Conservation (phyloP, 64 coral and sea anemone genomes). For the Acropora yongei region DNA sequence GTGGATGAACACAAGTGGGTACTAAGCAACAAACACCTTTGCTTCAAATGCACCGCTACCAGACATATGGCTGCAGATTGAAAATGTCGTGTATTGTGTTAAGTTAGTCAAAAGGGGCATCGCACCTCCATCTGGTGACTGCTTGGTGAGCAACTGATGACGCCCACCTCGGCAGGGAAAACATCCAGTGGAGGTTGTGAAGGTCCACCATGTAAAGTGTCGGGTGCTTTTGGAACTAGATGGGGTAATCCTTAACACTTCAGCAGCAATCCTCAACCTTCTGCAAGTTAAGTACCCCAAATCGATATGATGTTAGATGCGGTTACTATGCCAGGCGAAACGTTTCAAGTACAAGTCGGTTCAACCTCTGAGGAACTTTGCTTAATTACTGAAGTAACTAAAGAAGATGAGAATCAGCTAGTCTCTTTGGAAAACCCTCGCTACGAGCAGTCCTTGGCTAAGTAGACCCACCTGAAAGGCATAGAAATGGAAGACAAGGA, state of each 20-base stretch:
- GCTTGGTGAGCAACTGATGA: constrained; percentile 46
- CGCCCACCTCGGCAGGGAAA: background rate
- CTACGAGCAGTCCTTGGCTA: constrained; percentile 1
- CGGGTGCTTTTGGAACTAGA: constrained; percentile 53
- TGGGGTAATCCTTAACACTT: constrained; percentile 46
- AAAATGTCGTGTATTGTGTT: constrained; percentile 28
- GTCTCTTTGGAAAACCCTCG: constrained; percentile 34
- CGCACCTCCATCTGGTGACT: constrained; percentile 21
- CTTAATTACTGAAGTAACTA: constrained; percentile 9
- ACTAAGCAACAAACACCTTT: constrained; percentile 13
- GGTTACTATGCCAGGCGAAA: background rate
- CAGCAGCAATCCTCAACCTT: background rate
- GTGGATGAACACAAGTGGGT: constrained; percentile 38
- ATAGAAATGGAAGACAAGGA: constrained; percentile 55
- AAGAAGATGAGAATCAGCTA: constrained; percentile 30
- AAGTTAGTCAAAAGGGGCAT: constrained; percentile 36
- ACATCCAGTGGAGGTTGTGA: constrained; percentile 27
- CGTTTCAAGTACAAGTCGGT: background rate
- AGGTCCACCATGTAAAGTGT: constrained; percentile 41
- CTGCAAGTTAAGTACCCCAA: constrained; percentile 8
- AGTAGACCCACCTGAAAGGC: constrained; percentile 61
- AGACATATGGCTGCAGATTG: constrained; percentile 42
- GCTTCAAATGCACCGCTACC: constrained; percentile 54
- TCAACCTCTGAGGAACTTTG: background rate
- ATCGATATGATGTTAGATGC: constrained; percentile 45